Evolutionary conservation across 2,113 vertebrate genomes (phyloP).

Genomic region (Phaethon lepturus): DNA sequence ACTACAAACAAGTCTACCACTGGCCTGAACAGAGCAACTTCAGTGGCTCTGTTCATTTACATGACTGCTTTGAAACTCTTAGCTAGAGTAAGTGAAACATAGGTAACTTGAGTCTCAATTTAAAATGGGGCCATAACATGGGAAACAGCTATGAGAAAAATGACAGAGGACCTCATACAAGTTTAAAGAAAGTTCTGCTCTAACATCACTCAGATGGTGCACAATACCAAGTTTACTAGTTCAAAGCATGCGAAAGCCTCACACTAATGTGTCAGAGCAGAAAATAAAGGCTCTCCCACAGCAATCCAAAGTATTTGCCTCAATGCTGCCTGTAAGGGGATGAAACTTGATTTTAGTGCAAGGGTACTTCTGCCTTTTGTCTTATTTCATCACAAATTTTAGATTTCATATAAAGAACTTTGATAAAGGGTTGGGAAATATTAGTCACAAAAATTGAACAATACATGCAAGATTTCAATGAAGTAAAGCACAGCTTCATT

Average conservation of each 20-base stretch:
- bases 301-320: not conserved
- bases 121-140: not conserved
- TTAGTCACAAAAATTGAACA: not conserved
- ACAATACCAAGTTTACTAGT: not conserved
- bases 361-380: not conserved
- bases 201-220: not conserved
- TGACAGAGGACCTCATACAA: not conserved
- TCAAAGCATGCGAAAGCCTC: not conserved
- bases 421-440: not conserved
- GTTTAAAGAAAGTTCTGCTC: not conserved
- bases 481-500: not conserved
- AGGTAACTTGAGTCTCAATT: not conserved
- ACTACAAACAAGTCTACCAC: not conserved
- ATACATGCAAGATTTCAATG: not conserved
- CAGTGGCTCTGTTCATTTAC: too few relatives aligned
- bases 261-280: not conserved
- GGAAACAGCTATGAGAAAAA: not conserved
- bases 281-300: not conserved
- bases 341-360: not conserved
- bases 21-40: not conserved
- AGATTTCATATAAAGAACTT: not conserved
- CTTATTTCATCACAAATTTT: not conserved
- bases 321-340: not conserved
- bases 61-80: not conserved
- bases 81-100: accelerated